Evolutionary conservation across 2,113 vertebrate genomes (phyloP), one percentile per base, ranked within the genome.

Genomic region (Myodes glareolus): DNA sequence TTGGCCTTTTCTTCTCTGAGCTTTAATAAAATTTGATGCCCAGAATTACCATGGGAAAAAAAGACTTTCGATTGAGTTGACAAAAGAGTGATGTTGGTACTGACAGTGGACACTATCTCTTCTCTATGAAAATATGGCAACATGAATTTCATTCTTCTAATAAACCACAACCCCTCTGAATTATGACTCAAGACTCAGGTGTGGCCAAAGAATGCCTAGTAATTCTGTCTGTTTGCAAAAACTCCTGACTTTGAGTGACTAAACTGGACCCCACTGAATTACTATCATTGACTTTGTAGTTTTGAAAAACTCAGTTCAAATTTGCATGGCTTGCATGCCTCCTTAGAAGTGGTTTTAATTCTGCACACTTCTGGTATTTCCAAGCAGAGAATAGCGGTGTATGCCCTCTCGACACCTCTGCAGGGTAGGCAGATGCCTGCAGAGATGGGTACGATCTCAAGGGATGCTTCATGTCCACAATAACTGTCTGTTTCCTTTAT

Each of bases 321-420:
- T 92, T 77, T 80, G 33, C 87, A 50, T 82, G 73, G 77, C 42
- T 95, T 27, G 82, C 27, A 70, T 91, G 58, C 61, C 82, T 97
- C 68, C 87, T 91, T 94, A 68, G 96, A 85, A 96, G 29, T 78
- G 31, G n/a, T 93, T 94, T 95, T 96, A 91, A 89, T 90, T 70
- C 91, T 65, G 12, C 17, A 52, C 21, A 63, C 45, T 76, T 91
- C 50, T 92, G 88, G 67, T 50, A 58, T 36, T 47, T 90, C 31
- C 58, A 80, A 92, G 88, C 19, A 93, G n/a, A 94, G 70, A 47
- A 86, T 13, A 82, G 63, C 58, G 47, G 50, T 85, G 9, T 76
- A 21, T 88, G 76, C 94, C 36, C 58, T 88, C 29, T 36, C 58
- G 50, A n/a, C n/a, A 76, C 42, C 86, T 45, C 61, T 23, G 23